phyloP scores from a whole-genome alignment of 2,113 vertebrate species.

The Physeter macrocephalus region DNA sequence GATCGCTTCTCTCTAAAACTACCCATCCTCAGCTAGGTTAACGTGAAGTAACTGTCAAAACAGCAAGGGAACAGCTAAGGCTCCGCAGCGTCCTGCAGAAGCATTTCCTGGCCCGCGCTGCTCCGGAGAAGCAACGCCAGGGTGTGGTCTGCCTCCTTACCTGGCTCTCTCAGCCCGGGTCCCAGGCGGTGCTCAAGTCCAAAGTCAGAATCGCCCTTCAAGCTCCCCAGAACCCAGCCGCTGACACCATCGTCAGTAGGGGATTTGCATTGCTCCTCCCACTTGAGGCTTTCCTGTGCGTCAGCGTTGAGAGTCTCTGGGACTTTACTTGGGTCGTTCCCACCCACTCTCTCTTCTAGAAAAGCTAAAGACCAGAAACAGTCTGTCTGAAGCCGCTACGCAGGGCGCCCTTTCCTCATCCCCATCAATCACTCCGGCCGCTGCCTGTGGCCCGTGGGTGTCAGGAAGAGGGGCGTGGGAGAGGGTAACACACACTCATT shows the following conservation, averaged over 20 bases:
- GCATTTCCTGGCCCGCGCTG: background rate
- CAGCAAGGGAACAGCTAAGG: background rate
- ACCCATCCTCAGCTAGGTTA: background rate
- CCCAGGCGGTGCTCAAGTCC: background rate
- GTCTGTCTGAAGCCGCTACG: background rate
- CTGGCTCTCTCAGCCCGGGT: background rate
- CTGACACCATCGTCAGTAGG: background rate
- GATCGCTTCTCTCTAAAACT: background rate
- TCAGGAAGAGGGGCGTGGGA: background rate
- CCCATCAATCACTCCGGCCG: background rate
- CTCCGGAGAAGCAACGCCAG: background rate
- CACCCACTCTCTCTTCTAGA: slow-evolving; percentile 57
- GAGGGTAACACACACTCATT: background rate
- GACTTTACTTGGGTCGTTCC: slow-evolving; percentile 42
- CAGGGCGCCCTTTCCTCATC: background rate
- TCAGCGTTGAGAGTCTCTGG: slow-evolving; percentile 47
- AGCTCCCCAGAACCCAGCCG: background rate
- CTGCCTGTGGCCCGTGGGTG: background rate
- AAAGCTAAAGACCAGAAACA: background rate
- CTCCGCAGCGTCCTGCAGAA: background rate
- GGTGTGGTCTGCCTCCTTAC: slow-evolving; percentile 16
- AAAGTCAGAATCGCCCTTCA: background rate
- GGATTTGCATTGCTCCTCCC: slow-evolving; percentile 73
- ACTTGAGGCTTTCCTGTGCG: slow-evolving; percentile 76
- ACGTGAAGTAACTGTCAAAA: background rate